Evolutionary conservation across 1,140 invertebrate species (phyloP), one percentile per base, ranked within the genome.

Genomic region (Drosophila sechellia): DNA sequence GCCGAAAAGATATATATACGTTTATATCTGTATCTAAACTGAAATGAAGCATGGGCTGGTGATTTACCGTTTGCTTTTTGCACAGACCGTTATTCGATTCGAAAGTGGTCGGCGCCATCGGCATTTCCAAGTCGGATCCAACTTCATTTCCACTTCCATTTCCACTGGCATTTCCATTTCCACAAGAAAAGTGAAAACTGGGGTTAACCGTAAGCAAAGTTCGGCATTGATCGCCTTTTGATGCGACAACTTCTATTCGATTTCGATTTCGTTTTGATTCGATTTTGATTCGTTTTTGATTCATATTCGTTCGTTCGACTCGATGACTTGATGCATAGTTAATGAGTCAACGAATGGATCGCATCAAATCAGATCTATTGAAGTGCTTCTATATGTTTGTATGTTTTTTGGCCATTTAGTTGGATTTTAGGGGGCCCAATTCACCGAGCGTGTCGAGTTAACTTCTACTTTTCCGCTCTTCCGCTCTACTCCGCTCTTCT

Each of bases 161-260:
- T 59, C 49, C 40, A 69, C 11, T 40, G 15, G 15, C 42, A 69
- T 15, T 68, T 64, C 46, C 35, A 65, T 1, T 42, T 65, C 59
- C 46, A 68, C 3, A 66, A 79, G 43, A 86, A 86, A 87, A 87
- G 84, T 89, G 83, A 87, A 87, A 87, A 87, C 79, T 45, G 10
- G 46, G 37, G 46, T 46, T 79, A 83, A 86, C 81, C 63, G 69
- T 46, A 59, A 76, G 34, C 52, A 54, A 48, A 58, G 48, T 73
- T 50, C 39, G 31, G 20, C 70, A 42, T 35, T 49, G 55, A 77
- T 70, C 58, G 57, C 31, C 43, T 77, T 53, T 74, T 70, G 57
- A 60, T 68, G 84, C 65, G 76, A 89, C 84, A 81, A 72, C 79
- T 85, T 70, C 46, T 69, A 83, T 79, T 55, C 56, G 56, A 71